Conservation (phyloP, 2,113 vertebrate species). For the Barnardius zonarius region DNA sequence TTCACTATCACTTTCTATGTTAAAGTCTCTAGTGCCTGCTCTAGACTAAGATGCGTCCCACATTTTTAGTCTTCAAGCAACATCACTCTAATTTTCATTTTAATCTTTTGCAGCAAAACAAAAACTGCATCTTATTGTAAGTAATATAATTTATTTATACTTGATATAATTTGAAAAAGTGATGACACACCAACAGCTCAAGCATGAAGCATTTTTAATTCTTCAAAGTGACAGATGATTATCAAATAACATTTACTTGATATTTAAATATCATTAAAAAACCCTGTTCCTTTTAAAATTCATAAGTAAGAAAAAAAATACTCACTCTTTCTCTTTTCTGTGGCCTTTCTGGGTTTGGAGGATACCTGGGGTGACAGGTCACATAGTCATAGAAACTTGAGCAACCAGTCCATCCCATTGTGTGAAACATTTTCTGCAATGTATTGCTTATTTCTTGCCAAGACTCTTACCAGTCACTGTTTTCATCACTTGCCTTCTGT, state of each 20-base stretch:
- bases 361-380: not conserved
- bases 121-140: slow-evolving; percentile 71
- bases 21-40: not conserved
- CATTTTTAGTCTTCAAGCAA: not conserved
- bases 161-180: slow-evolving; percentile 70
- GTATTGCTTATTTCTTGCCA: slow-evolving; percentile 8
- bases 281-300: not conserved
- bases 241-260: slow-evolving; percentile 45
- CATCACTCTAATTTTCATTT: slow-evolving; percentile 37
- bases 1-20: not conserved
- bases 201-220: slow-evolving; percentile 68
- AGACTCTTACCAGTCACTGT: not conserved
- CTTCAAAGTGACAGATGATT: slow-evolving; percentile 58
- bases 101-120: slow-evolving; percentile 66
- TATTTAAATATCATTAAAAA: slow-evolving; percentile 22
- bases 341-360: not conserved
- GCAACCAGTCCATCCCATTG: not conserved
- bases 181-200: slow-evolving; percentile 56
- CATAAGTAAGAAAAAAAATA: not conserved
- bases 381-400: not conserved
- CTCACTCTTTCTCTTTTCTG: not conserved
- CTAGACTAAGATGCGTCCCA: not conserved
- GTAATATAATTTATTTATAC: slow-evolving; percentile 73
- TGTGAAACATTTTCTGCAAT: not conserved
- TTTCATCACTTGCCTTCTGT: slow-evolving; percentile 52